Conservation (phyloP, 2,888 invertebrate species). For the Pristionchus exspectatus region DNA sequence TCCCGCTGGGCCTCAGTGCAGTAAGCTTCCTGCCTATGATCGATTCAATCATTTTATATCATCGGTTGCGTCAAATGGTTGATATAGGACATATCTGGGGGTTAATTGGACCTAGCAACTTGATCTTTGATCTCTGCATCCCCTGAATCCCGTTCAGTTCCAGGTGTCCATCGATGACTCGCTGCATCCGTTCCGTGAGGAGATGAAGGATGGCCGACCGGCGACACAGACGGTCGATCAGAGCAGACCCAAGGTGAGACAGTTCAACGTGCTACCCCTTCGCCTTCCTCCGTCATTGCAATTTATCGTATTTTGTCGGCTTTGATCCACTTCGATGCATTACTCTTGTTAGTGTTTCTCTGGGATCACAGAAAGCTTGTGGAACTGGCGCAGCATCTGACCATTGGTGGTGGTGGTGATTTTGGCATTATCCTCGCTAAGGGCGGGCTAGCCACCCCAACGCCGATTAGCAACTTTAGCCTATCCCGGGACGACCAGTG, state of each 20-base stretch:
- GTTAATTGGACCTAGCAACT: neutral
- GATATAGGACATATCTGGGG: neutral
- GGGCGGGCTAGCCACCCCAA: too few species aligned
- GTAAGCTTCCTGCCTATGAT: neutral
- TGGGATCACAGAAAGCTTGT: too few species aligned
- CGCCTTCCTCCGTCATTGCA: too few species aligned
- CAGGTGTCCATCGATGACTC: constrained; percentile 39
- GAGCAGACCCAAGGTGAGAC: constrained; percentile 9
- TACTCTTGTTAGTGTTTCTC: too few species aligned
- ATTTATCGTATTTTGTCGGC: too few species aligned
- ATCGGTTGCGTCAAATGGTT: neutral
- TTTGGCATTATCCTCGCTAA: too few species aligned
- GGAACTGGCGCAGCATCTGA: too few species aligned
- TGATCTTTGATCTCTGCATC: constrained; percentile 3
- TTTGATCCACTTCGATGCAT: too few species aligned
- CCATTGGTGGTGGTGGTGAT: too few species aligned
- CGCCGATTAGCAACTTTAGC: too few species aligned
- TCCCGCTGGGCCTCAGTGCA: neutral
- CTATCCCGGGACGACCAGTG: too few species aligned
- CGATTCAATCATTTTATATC: neutral
- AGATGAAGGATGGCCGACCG: constrained; percentile 15
- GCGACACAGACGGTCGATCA: neutral
- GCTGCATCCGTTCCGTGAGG: constrained; percentile 48
- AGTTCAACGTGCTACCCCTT: too few species aligned
- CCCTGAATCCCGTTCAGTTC: neutral